phyloP scores from a whole-genome alignment of 1,140 invertebrate species.

The Zaprionus ghesquierei region DNA sequence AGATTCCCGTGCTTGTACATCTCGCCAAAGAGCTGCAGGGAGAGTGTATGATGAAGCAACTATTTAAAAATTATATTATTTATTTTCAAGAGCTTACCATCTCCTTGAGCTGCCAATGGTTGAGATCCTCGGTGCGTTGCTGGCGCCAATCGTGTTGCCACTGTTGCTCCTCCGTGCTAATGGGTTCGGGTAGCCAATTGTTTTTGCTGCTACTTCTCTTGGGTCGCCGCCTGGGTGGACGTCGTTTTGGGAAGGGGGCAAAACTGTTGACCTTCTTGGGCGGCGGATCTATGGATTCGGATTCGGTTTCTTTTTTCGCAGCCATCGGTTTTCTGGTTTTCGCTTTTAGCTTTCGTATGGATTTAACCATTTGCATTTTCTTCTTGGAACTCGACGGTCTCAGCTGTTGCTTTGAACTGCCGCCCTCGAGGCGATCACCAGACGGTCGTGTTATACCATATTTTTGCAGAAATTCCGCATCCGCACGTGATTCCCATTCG shows the following conservation, averaged over 20 bases:
- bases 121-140: constrained; percentile 40
- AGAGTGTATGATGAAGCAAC: neutral
- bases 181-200: constrained; percentile 42
- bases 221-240: neutral
- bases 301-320: too few relatives aligned
- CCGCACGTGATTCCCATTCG: constrained; percentile 34
- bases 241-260: neutral
- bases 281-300: too few relatives aligned
- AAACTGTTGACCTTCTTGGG: too few relatives aligned
- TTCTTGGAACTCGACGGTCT: neutral
- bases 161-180: constrained; percentile 12
- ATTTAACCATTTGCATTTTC: neutral
- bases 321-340: neutral
- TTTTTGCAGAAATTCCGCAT: constrained; percentile 47
- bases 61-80: too few relatives aligned
- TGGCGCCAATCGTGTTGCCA: constrained; percentile 38
- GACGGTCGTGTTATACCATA: constrained; percentile 4
- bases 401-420: neutral
- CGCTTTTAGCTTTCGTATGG: neutral
- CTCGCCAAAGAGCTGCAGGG: constrained; percentile 54
- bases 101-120: constrained; percentile 28
- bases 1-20: constrained; percentile 64
- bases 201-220: neutral
- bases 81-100: constrained; percentile 4
- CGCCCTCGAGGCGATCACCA: neutral